Evolutionary conservation across 2,888 invertebrate species (phyloP).

Genomic region (Lasius fuliginosus): DNA sequence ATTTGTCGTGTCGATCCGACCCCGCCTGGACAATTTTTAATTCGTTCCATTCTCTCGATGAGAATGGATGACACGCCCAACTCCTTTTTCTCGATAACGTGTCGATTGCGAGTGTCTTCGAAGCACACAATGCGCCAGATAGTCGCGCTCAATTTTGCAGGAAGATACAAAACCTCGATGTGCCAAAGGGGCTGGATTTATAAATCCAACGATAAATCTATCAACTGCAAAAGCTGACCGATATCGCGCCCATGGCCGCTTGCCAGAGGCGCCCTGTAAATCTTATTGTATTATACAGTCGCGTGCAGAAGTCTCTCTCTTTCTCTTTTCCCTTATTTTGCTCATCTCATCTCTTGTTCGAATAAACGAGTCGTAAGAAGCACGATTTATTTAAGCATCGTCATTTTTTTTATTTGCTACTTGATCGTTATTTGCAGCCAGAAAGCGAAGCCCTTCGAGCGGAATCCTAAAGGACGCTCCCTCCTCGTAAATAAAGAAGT

Average conservation of each 20-base stretch:
- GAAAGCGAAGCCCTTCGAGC: slow-evolving; percentile 53
- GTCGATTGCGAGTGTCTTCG: slow-evolving; percentile 38
- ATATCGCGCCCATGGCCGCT: slow-evolving; percentile 75
- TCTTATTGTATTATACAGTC: slow-evolving; percentile 69
- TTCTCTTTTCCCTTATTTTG: slow-evolving; percentile 34
- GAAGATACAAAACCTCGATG: slow-evolving; percentile 28
- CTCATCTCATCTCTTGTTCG: slow-evolving; percentile 37
- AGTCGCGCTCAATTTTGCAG: slow-evolving; percentile 53
- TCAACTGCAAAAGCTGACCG: slow-evolving; percentile 70
- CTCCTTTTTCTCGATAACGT: slow-evolving; percentile 50
- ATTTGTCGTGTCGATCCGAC: slow-evolving; percentile 8
- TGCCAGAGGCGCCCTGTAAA: slow-evolving; percentile 71
- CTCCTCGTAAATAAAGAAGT: slow-evolving; percentile 28
- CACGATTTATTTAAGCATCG: slow-evolving; percentile 71
- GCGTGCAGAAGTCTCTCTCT: slow-evolving; percentile 56
- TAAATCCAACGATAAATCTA: slow-evolving; percentile 72
- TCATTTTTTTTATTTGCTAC: slow-evolving; percentile 65
- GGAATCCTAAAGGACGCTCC: slow-evolving; percentile 65
- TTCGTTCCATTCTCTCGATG: slow-evolving; percentile 45
- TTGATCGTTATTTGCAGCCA: slow-evolving; percentile 53
- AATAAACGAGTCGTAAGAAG: slow-evolving; percentile 64
- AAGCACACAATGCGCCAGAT: slow-evolving; percentile 50
- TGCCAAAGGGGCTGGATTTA: slow-evolving; percentile 39
- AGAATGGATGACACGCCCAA: slow-evolving; percentile 3
- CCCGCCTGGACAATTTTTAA: slow-evolving; percentile 40